Evolutionary conservation across 2,888 invertebrate genomes (phyloP), one percentile per base, ranked within the genome.

Genomic region (Sepiola atlantica): DNA sequence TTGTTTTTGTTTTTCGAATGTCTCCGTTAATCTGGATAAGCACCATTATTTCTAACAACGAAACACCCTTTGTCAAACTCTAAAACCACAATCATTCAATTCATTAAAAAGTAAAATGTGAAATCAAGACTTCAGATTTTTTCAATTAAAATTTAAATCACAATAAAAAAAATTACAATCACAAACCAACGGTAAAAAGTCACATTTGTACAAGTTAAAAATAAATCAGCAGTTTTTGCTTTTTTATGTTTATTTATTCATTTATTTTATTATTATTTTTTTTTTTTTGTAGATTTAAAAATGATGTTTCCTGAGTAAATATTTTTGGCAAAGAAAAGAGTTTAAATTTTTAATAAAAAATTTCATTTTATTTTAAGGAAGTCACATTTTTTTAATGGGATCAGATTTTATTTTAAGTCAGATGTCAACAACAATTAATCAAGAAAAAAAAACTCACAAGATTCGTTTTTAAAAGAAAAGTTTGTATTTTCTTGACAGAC

Each of bases 281-380:
- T 77, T 77, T 77, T 77, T n/a, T 77, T 16, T 77, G 18, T 77
- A 77, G 14, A 77, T 77, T 77, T 77, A 77, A 77, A 77, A 32
- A 77, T 77, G 77, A 77, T 77, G n/a, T 77, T 77, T 77, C 77
- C 77, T 77, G 77, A 77, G 77, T 77, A 77, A n/a, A 77, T 77
- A 77, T 77, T 77, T 77, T 77, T n/a, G 77, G 32, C 77, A n/a
- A 77, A 77, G n/a, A 77, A 77, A 32, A 16, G 16, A 12, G n/a
- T n/a, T n/a, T n/a, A 77, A 77, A 77, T 2, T n/a, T 77, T 32
- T 77, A n/a, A 16, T 77, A n/a, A 16, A 32, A 77, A 77, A 77
- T n/a, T 32, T n/a, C 8, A 1, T 45, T 45, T 45, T 45, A 45
- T 45, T 45, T 45, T 45, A 45, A 45, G 2, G 45, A 45, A 45